Evolutionary conservation across 2,797 vertebrate species (phyloP).

Genomic region (Sebastes vulpes): DNA sequence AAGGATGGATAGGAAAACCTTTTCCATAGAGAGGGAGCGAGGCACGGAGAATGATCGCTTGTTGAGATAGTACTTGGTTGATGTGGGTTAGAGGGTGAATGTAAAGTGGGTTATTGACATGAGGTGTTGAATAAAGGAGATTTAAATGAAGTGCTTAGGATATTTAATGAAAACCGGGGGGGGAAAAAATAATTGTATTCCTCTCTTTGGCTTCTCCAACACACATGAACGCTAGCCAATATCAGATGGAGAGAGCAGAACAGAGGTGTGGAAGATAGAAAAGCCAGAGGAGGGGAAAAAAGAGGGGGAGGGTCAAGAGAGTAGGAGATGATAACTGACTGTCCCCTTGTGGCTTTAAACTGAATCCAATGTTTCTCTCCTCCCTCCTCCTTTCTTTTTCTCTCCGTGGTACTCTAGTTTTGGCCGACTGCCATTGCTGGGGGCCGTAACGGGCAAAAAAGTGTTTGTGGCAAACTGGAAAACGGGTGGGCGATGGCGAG

Average conservation of each 20-base stretch:
- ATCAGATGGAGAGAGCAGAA: slow-evolving; percentile 34
- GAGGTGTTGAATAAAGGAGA: slow-evolving; percentile 39
- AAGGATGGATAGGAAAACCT: slow-evolving; percentile 74
- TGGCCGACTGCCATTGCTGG: slow-evolving; percentile 60
- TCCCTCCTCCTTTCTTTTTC: slow-evolving; percentile 41
- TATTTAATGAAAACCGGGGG: slow-evolving; percentile 15
- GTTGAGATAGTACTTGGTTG: slow-evolving; percentile 38
- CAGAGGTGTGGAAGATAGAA: slow-evolving; percentile 29
- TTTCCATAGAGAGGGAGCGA: slow-evolving; percentile 53
- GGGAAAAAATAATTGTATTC: background rate
- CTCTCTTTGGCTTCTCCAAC: slow-evolving; percentile 2
- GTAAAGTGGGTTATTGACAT: slow-evolving; percentile 33
- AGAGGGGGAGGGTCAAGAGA: slow-evolving; percentile 59
- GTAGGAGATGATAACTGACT: slow-evolving; percentile 40
- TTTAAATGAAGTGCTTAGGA: slow-evolving; percentile 42
- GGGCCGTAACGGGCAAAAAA: slow-evolving; percentile 44
- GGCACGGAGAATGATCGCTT: slow-evolving; percentile 23
- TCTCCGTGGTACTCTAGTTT: slow-evolving; percentile 20
- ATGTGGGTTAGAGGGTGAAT: slow-evolving; percentile 34
- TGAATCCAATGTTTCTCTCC: slow-evolving; percentile 43
- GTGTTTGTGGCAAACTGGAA: slow-evolving; percentile 56
- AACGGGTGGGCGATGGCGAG: slow-evolving; percentile 61
- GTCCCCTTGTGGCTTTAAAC: slow-evolving; percentile 52
- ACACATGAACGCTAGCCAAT: background rate
- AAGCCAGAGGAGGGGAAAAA: slow-evolving; percentile 10